Evolutionary conservation across 2,113 vertebrate genomes (phyloP).

Genomic region (Grantiella picta): DNA sequence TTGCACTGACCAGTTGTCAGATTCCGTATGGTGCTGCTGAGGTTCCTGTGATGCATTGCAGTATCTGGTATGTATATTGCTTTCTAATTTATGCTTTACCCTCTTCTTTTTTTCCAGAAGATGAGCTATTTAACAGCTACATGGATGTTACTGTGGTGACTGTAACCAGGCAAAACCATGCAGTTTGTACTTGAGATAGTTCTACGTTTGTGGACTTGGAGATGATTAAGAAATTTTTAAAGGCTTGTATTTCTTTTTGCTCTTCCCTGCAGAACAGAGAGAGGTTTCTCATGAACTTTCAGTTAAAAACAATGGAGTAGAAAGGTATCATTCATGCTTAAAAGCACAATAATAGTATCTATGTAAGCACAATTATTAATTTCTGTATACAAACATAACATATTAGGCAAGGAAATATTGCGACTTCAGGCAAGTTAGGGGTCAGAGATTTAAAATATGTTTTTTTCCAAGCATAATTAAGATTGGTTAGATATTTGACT

Average conservation of each 20-base stretch:
- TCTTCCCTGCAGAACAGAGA: neutral
- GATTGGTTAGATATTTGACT: neutral
- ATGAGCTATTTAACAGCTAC: conserved; percentile 1
- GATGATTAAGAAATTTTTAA: neutral
- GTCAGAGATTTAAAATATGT: neutral
- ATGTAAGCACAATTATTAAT: neutral
- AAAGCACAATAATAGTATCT: neutral
- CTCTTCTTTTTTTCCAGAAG: neutral
- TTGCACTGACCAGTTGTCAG: neutral
- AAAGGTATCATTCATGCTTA: neutral
- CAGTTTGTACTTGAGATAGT: neutral
- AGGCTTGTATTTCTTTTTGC: neutral
- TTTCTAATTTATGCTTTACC: conserved; percentile 9
- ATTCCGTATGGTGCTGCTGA: neutral
- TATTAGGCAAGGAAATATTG: neutral
- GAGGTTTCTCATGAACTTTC: neutral
- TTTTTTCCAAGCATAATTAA: neutral
- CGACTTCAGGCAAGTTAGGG: neutral
- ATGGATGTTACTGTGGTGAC: conserved; percentile 41
- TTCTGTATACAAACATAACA: neutral
- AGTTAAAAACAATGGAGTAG: neutral
- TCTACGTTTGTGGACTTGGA: neutral
- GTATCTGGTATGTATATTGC: neutral
- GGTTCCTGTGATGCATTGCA: neutral
- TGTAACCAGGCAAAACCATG: conserved; percentile 37